These are phyloP conservation scores for Coracopsis vasa DNA, from an alignment of 2,113 vertebrate species.

Conservation along the genomic window DNA sequence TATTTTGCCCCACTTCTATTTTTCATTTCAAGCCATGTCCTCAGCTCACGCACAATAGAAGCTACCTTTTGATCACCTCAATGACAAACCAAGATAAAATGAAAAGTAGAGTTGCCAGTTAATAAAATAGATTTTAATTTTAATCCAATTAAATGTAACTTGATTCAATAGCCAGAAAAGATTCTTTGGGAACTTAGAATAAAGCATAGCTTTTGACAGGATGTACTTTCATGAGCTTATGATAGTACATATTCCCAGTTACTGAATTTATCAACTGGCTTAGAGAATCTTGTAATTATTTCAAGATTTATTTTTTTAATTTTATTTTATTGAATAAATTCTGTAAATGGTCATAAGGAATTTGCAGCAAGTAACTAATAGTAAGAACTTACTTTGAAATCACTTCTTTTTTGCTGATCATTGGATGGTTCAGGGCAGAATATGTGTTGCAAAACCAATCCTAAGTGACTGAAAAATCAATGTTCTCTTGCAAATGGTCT, in stretches of 20 bases:
- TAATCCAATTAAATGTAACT: neutral
- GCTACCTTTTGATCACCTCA: neutral
- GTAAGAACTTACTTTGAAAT: neutral
- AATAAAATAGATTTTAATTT: neutral
- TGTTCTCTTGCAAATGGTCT: neutral
- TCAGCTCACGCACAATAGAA: neutral
- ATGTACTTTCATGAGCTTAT: neutral
- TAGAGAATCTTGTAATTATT: neutral
- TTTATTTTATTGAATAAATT: neutral
- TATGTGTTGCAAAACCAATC: neutral
- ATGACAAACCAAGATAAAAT: neutral
- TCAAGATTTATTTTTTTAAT: neutral
- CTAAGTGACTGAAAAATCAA: neutral
- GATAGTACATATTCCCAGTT: neutral
- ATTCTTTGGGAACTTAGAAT: neutral
- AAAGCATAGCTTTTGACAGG: neutral
- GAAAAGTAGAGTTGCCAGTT: neutral
- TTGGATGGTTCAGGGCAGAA: neutral
- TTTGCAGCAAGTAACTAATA: neutral
- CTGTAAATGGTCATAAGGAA: neutral
- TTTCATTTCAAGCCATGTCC: neutral
- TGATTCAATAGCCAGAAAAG: neutral
- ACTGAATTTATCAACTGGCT: neutral
- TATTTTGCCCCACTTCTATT: fast-evolving
- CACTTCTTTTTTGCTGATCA: neutral